Conservation (phyloP, 2,113 vertebrate species). For the Agapornis roseicollis region DNA sequence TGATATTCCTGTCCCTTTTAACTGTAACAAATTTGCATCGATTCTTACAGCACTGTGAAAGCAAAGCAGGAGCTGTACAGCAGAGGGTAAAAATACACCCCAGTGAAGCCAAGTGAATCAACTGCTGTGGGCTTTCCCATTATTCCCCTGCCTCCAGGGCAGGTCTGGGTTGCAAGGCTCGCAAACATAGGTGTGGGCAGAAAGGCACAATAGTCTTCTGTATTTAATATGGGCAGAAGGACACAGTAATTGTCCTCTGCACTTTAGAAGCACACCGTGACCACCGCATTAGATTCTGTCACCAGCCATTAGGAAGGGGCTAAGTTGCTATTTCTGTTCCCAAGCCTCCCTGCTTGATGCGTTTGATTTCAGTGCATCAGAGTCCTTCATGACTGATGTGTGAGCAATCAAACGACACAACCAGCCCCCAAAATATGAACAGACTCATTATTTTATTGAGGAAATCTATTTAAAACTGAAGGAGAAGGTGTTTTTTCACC, state of each 20-base stretch:
- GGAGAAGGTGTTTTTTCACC: not conserved
- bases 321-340: not conserved
- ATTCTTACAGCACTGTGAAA: not conserved
- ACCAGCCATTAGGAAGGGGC: not conserved
- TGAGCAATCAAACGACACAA: not conserved
- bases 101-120: not conserved
- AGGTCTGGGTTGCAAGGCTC: not conserved
- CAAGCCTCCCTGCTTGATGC: not conserved
- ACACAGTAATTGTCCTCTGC: not conserved
- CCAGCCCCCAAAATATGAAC: not conserved
- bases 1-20: not conserved
- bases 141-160: not conserved
- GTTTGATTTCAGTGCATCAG: not conserved
- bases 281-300: not conserved
- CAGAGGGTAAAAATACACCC: not conserved
- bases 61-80: not conserved
- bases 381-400: rapidly evolving
- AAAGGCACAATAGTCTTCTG: not conserved
- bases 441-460: not conserved
- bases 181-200: not conserved
- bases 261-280: not conserved
- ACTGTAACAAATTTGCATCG: not conserved
- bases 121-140: not conserved
- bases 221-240: not conserved
- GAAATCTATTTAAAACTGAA: not conserved